Evolutionary conservation across 2,113 vertebrate genomes (phyloP), one percentile per base, ranked within the genome.

Genomic region (Chitala chitala): DNA sequence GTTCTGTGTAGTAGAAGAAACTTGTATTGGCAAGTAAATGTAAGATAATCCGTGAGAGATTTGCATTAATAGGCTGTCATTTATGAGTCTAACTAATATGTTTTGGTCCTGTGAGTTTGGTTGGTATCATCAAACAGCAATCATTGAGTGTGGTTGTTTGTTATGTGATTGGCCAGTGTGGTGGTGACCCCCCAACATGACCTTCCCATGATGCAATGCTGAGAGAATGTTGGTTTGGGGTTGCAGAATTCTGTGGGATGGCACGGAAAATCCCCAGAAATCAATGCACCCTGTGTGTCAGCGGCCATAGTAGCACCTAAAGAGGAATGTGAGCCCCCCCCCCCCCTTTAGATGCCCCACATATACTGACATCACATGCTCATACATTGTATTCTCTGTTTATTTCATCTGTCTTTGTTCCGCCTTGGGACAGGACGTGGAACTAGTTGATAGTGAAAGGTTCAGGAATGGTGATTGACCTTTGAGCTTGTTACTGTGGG

Each of bases 191-290:
- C 58, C 2, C 8, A 8, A 17, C 12, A 31, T 20, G 33, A 5
- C 1, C 1, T 53, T 56, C 54, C 77, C 73, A 75, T 87, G 85
- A 87, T 87, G 76, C 79, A 82, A 20, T 68, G 75, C 73, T 77
- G 76, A 53, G 76, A 82, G 82, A 88, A 85, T 87, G 84, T 86
- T 88, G 76, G 71, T 78, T 83, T 78, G 84, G 69, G 65, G 73
- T 76, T 84, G 82, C 82, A 80, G 86, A 86, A 83, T 84, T 83
- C 75, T 71, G 77, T 73, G 76, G 73, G 71, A 84, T 66, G 71
- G 84, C 78, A 78, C 61, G 77, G 75, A 63, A 85, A 78, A 72
- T 82, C 79, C 76, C 56, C 48, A 5, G 70, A 64, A 71, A 72
- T 63, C 61, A 73, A 44, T 53, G 46, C 38, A 33, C 63, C 54